Base-by-base conservation (phyloP, 2,797 vertebrate species). In the Enteromius viviparus region DNA sequence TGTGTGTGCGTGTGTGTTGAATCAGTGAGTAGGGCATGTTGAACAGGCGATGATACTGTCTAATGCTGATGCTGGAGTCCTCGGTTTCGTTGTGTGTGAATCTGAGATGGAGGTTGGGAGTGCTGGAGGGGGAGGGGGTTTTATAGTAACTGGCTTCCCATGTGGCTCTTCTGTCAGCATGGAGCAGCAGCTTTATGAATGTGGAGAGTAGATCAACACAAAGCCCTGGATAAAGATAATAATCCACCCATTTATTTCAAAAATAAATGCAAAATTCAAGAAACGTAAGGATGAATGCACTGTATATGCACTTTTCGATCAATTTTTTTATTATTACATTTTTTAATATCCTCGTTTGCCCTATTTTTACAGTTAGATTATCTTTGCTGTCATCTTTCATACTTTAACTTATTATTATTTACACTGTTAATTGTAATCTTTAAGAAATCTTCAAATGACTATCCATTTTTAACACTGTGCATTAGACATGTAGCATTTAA, bases 21-120 rank as follows among this genome's bases (percentile, higher is more conserved):
- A 47, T 78, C 26, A 17, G 60, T 51, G 68, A 68, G 29, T 79
- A 68, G 47, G 45, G 47, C 14, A 11, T 26, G 47, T 51, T 32
- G 29, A 68, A 32, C 47, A 47, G 72, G n/a, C 4, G 0, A 65
- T 76, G 23, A 69, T 76, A 26, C 29, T 11, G 62, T 45, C 15
- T 68, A 69, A n/a, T 60, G 62, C 19, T 66, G 47, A 23, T 68
- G 62, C 62, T 65, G 76, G 47, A 68, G 62, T 23, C 29, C 19
- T 51, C 6, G 0, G 26, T 78, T 10, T 37, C 10, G 9, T 19
- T 1, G 10, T 34, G 17, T 40, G 66, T 72, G 42, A 82, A 75
- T 76, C 29, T 55, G 34, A 26, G 19, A 75, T 76, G 32, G 72
- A n/a, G 66, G 10, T 15, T 76, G 45, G 23, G 34, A 29, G 17